These are phyloP conservation scores for Syritta pipiens DNA, from an alignment of 2,888 invertebrate genomes.

Conservation along the genomic window DNA sequence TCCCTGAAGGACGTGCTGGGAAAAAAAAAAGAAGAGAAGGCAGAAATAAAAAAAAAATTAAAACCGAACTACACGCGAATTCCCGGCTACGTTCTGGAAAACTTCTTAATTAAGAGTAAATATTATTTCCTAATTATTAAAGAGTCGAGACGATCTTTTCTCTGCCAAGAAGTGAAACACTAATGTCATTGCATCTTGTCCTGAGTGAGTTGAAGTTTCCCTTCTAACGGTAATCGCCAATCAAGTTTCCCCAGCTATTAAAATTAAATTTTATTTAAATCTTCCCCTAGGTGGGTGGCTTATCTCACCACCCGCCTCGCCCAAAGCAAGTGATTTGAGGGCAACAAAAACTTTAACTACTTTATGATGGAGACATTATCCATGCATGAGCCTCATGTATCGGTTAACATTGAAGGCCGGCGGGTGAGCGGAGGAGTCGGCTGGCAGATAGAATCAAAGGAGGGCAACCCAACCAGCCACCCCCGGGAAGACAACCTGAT, in stretches of 20 bases:
- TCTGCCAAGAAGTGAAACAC: conserved; percentile 3
- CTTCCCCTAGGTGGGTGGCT: conserved; percentile 11
- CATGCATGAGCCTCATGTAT: conserved; percentile 46
- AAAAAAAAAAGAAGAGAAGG: neutral
- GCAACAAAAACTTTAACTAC: conserved; percentile 56
- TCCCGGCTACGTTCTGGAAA: neutral
- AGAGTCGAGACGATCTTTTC: neutral
- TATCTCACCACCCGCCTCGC: neutral
- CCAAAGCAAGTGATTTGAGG: conserved; percentile 51
- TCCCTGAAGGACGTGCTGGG: neutral
- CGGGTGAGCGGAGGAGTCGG: neutral
- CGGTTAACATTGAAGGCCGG: conserved; percentile 3
- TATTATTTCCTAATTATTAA: conserved; percentile 40
- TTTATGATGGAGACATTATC: conserved; percentile 67
- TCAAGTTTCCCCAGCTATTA: conserved; percentile 51
- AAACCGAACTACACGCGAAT: conserved; percentile 10
- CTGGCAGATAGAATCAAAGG: conserved; percentile 28
- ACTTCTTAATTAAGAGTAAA: conserved; percentile 55
- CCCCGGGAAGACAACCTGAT: conserved; percentile 67
- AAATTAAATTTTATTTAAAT: conserved; percentile 58
- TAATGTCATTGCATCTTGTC: too few relatives aligned
- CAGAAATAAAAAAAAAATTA: too few relatives aligned
- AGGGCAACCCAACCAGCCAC: conserved; percentile 12
- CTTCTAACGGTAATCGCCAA: conserved; percentile 61
- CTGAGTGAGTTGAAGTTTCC: conserved; percentile 34